Evolutionary conservation across 2,113 vertebrate species (phyloP), one percentile per base, ranked within the genome.

Genomic region (Lophius piscatorius): DNA sequence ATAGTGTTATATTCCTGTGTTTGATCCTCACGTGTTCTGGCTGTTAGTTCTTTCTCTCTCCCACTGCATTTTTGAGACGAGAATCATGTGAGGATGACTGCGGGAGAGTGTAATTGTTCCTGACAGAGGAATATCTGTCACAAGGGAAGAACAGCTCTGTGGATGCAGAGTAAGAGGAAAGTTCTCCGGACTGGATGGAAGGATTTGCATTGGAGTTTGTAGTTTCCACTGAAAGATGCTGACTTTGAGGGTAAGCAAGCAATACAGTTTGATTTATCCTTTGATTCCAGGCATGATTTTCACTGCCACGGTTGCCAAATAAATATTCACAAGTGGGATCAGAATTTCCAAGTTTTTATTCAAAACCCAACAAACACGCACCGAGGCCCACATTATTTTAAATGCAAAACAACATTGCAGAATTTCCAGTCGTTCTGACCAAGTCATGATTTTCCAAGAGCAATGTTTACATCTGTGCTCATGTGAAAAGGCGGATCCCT

Each of bases 121-220:
- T 70, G 82, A 71, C 82, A 76, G 80, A 70, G 62, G 76, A 78
- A 62, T 80, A 83, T 86, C 82, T 77, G 71, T 82, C 74, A 79
- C 51, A 16, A 41, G 74, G 74, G 72, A 75, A 51, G 55, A 58
- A 41, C 52, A 38, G 57, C 69, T 63, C 70, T 83, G 77, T 47
- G 81, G 59, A 68, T 45, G 65, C 68, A 26, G 52, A 45, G 56
- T 26, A 12, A 63, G 61, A 63, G 78, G 81, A 84, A 81, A 79
- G 76, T 82, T 74, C 20, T 60, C 55, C 36, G 46, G 34, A 2
- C 63, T 61, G 26, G 63, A 73, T 70, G 66, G 48, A 59, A 74
- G 45, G 64, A 78, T 78, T 74, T 76, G 58, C 56, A 50, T 6
- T 31, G 65, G 24, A 58, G 47, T 61, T 41, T 52, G 63, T 29